Evolutionary conservation across 1,140 invertebrate genomes (phyloP), one percentile per base, ranked within the genome.

Genomic region (Cecropterus lyciades): DNA sequence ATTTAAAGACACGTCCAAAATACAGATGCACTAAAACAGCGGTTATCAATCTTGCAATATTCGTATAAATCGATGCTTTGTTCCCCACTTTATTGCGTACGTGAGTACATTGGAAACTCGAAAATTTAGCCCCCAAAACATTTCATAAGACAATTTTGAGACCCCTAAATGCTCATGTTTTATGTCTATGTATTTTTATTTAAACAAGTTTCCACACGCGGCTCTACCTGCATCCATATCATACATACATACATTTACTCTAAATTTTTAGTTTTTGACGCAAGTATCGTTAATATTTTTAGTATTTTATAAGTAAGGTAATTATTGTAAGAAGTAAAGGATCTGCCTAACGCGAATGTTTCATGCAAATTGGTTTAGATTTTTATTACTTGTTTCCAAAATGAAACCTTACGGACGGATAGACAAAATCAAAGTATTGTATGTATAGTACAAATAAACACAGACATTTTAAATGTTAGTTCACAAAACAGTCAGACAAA

Each of bases 151-250:
- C 77, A 82, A 80, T 79, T 84, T 80, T 83, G 80, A 80, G 79
- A 70, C 82, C 85, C 80, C 81, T 84, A 88, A 88, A 89, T 72
- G 77, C 68, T 63, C 67, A 72, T 85, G 81, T 87, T 87, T 87
- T 89, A 89, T 87, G 40, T 77, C 80, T 77, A 85, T 43, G 89
- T 86, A 85, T 87, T 88, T 85, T 88, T 87, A 87, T 86, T 87
- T 82, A 84, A 87, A 87, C 33, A 1, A 37, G 33, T 10, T 37
- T 37, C 33, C 1, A 1, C 10, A 4, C 33, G 33, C 7, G 33
- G 33, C 1, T 11, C 4, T 11, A n/a, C 33, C 1, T n/a, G n/a
- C n/a, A n/a, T n/a, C n/a, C n/a, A n/a, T n/a, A n/a, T n/a, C n/a
- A n/a, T n/a, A n/a, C 30, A 1, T 10, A 7, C 9, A 1, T 10